Evolutionary conservation across 2,888 invertebrate species (phyloP).

Genomic region (Chymomyza fuscimana): DNA sequence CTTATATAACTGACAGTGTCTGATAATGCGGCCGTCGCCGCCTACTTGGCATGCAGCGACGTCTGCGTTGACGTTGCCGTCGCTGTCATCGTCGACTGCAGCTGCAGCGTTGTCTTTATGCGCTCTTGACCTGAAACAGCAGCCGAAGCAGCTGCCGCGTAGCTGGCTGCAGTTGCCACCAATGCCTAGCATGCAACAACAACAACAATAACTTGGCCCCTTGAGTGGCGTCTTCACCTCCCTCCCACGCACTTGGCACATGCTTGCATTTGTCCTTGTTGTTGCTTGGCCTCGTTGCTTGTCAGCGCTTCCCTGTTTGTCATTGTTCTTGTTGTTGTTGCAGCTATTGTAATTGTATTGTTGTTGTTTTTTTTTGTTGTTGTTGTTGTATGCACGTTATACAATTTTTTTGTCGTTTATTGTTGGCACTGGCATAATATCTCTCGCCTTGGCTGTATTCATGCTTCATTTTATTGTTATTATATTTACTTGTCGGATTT

Average conservation of each 20-base stretch:
- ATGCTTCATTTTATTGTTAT: conserved; percentile 72
- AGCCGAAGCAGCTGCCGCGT: conserved; percentile 22
- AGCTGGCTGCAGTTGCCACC: neutral
- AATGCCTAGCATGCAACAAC: neutral
- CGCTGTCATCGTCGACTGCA: neutral
- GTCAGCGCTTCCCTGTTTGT: neutral
- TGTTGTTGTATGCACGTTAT: neutral
- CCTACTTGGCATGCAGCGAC: neutral
- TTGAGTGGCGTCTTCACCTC: too few species aligned
- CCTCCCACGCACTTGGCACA: neutral
- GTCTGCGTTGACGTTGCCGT: neutral
- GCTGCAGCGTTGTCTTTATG: conserved; percentile 18
- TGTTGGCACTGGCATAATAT: conserved; percentile 64
- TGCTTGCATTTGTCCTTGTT: conserved; percentile 58
- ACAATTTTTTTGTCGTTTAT: conserved; percentile 47
- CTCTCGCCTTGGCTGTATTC: conserved; percentile 68
- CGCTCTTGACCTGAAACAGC: conserved; percentile 50
- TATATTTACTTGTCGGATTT: conserved; percentile 75
- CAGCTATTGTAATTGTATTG: neutral
- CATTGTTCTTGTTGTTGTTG: conserved; percentile 30
- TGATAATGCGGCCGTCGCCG: neutral
- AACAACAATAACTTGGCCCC: too few species aligned
- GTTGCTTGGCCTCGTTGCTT: conserved; percentile 17
- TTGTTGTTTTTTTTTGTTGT: conserved; percentile 9
- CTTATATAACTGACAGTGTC: neutral